Evolutionary conservation across 2,888 invertebrate species (phyloP).

Genomic region (Nineta flava): DNA sequence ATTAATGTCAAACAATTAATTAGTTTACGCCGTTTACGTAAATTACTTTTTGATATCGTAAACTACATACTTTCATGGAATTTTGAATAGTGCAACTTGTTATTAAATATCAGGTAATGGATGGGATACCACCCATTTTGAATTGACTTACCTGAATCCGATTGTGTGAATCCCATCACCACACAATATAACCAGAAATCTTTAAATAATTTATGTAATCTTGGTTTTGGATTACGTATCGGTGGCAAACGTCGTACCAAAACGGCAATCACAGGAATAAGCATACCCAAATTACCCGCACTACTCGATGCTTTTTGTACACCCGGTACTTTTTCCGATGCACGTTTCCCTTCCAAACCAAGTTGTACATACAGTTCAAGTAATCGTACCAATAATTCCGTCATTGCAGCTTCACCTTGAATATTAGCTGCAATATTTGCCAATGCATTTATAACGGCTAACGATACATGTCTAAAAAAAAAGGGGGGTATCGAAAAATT

Average conservation of each 20-base stretch:
- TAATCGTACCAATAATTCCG: slow-evolving; percentile 73
- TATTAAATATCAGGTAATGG: no score
- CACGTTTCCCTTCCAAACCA: slow-evolving; percentile 90
- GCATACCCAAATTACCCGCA: slow-evolving; percentile 91
- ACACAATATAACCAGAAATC: slow-evolving; percentile 99
- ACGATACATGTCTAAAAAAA: slow-evolving; percentile 72
- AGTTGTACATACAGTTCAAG: slow-evolving; percentile 95
- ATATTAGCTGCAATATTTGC: slow-evolving; percentile 93
- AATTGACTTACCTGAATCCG: slow-evolving; percentile 42
- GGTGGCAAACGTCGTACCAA: slow-evolving; percentile 74
- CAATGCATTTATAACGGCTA: slow-evolving; percentile 89
- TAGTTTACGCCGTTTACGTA: no score
- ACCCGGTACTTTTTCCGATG: slow-evolving; percentile 78
- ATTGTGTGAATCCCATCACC: slow-evolving; percentile 93
- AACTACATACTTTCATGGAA: no score
- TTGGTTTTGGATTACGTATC: slow-evolving; percentile 77
- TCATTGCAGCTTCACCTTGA: slow-evolving; percentile 68
- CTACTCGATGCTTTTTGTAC: slow-evolving; percentile 76
- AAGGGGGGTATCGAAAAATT: not conserved
- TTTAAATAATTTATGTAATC: slow-evolving; percentile 90
- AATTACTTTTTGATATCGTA: no score
- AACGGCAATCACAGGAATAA: slow-evolving; percentile 94
- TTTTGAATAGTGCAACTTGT: no score
- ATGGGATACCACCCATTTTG: no score
- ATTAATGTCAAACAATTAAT: no score